A percentile compares a stretch with the other conserved stretches of the same genome.
Evolutionary conservation across 2,888 invertebrate species (phyloP).

Genomic region (Leptinotarsa tumamoca): DNA sequence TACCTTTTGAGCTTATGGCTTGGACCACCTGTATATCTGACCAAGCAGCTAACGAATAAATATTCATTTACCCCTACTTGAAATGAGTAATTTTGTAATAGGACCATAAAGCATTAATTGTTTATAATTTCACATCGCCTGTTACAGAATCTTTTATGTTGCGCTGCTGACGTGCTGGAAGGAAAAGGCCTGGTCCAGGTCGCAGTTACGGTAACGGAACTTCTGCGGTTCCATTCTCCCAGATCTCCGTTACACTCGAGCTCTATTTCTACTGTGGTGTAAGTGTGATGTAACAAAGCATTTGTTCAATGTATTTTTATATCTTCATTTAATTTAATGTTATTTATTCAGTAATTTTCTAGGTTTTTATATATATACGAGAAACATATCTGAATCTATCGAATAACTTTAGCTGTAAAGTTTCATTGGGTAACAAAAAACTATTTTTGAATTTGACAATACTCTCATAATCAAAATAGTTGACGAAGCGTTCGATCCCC

Average conservation of each 20-base stretch:
- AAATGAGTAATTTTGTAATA: background rate
- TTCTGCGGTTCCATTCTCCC: conserved; percentile 77
- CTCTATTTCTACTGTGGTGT: conserved; percentile 56
- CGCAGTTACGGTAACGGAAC: conserved; percentile 88
- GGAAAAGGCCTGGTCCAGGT: conserved; percentile 89
- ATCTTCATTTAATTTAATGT: conserved; percentile 24
- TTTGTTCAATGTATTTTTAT: conserved; percentile 32
- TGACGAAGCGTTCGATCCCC: background rate
- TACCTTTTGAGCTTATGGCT: no score
- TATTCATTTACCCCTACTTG: no score
- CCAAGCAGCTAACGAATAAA: no score
- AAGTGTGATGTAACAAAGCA: conserved; percentile 42
- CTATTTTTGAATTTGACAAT: conserved; percentile 32
- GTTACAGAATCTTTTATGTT: conserved; percentile 89
- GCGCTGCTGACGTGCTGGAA: conserved; percentile 91
- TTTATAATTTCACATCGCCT: background rate
- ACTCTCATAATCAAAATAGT: conserved; percentile 31
- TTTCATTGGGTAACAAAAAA: conserved; percentile 7
- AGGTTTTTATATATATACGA: conserved; percentile 27
- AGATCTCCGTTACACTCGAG: conserved; percentile 62
- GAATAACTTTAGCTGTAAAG: conserved; percentile 10
- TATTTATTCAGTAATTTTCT: conserved; percentile 36
- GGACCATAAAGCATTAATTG: background rate
- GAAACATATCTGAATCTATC: conserved; percentile 33
- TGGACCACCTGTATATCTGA: background rate